These are phyloP conservation scores for Zaprionus gabonicus DNA, from an alignment of 1,140 invertebrate species.

Conservation along the genomic window DNA sequence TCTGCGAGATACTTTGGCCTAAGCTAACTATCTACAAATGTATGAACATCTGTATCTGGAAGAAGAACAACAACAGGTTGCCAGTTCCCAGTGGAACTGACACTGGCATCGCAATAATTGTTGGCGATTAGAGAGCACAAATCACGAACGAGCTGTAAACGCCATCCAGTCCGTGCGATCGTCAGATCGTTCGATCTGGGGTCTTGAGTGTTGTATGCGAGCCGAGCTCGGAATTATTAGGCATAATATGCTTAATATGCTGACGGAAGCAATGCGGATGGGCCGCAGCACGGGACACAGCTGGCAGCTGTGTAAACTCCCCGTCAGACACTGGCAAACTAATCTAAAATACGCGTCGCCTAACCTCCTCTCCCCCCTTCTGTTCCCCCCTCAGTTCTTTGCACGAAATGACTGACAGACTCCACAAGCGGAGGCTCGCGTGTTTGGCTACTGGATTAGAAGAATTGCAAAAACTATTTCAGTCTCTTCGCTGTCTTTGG, in stretches of 20 bases:
- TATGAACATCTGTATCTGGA: slow-evolving; percentile 36
- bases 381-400: slow-evolving; percentile 5
- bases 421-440: slow-evolving; percentile 56
- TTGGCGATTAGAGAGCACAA: slow-evolving; percentile 78
- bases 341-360: slow-evolving; percentile 32
- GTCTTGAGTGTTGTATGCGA: slow-evolving; percentile 23
- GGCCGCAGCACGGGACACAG: slow-evolving; percentile 54
- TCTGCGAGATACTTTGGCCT: slow-evolving; percentile 25
- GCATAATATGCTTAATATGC: slow-evolving; percentile 73
- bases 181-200: slow-evolving; percentile 13
- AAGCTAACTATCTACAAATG: slow-evolving; percentile 34
- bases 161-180: slow-evolving; percentile 21
- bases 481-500: slow-evolving; percentile 36
- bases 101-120: slow-evolving; percentile 64
- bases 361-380: not conserved
- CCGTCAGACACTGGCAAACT: slow-evolving; percentile 25
- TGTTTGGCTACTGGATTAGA: slow-evolving; percentile 68
- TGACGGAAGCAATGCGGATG: slow-evolving; percentile 76
- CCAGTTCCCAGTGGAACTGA: slow-evolving; percentile 6
- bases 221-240: slow-evolving; percentile 73
- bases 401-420: slow-evolving; percentile 60
- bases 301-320: slow-evolving; percentile 17
- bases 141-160: slow-evolving; percentile 73
- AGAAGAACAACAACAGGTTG: slow-evolving; percentile 23
- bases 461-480: slow-evolving; percentile 37